Evolutionary conservation across 2,888 invertebrate genomes (phyloP), one percentile per base, ranked within the genome.

Genomic region (Malachius bipustulatus): DNA sequence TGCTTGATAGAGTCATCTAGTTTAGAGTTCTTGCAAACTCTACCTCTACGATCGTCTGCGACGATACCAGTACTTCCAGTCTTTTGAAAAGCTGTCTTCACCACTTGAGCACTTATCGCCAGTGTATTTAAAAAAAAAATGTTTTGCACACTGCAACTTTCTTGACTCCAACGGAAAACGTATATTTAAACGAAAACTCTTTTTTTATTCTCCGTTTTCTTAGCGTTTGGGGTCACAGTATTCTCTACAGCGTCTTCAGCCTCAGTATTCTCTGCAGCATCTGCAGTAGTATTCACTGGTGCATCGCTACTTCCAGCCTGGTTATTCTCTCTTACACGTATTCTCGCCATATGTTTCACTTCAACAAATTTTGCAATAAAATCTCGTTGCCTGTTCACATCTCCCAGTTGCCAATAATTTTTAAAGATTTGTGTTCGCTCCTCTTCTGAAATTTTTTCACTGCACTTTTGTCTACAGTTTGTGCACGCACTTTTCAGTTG

Each of bases 21-120:
- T 14, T 31, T 29, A 6, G 43, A 42, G 34, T 45, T 45, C 39
- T 43, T 42, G 33, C 38, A 38, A 3, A 30, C 38, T 36, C 35
- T 42, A 10, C 39, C 45, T 38, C 43, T 38, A 14, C 30, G 13
- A 32, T 43, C 40, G 12, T 41, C 33, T n/a, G 3, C 10, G 12
- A 32, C 32, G 13, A 32, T 19, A 16, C 3, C 16, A 3, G 19
- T 32, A 12, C 10, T 16, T 4, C 19, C 14, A 9, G 10, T 19
- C 24, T 32, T 32, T 4, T 10, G 2, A 4, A 19, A 16, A 16
- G 24, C 19, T 12, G 32, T 32, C 12, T 32, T 19, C n/a, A 32
- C 32, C 4, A 32, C 32, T 19, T 32, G 32, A 9, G 3, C 11
- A n/a, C 32, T 32, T 32, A 32, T 32, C 3, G 19, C 16, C 12